phyloP scores from a whole-genome alignment of 2,113 vertebrate species.

The Caretta caretta region DNA sequence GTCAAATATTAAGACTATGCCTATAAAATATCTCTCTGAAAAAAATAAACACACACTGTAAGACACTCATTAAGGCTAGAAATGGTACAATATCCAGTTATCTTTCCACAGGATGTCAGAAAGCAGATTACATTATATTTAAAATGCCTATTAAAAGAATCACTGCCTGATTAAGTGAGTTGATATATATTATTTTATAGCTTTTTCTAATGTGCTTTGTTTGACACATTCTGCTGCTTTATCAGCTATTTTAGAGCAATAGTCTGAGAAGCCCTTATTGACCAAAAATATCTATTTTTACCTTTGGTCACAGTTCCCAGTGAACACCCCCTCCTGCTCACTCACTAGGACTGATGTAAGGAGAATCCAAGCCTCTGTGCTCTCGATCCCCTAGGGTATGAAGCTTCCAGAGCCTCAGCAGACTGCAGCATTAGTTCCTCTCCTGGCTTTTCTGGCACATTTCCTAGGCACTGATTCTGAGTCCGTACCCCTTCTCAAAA shows the following conservation, averaged over 20 bases:
- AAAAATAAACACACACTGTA: neutral
- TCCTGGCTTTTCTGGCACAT: neutral
- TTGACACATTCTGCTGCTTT: neutral
- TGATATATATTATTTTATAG: slow-evolving; percentile 18
- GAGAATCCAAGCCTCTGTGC: neutral
- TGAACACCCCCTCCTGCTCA: neutral
- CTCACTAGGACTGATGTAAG: neutral
- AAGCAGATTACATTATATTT: neutral
- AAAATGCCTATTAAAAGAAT: slow-evolving; percentile 26
- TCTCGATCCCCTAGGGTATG: neutral
- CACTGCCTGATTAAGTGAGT: neutral
- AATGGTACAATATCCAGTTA: neutral
- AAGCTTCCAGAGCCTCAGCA: neutral
- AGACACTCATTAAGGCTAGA: neutral
- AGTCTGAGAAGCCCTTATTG: neutral
- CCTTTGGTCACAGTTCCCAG: neutral
- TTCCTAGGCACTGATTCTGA: neutral
- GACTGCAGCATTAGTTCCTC: neutral
- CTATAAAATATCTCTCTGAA: neutral
- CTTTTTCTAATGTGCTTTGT: neutral
- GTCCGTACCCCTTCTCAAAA: neutral
- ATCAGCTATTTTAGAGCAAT: slow-evolving; percentile 16
- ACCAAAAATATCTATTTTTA: neutral
- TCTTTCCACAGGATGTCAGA: neutral
- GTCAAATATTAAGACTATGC: neutral